Conservation (phyloP, 2,113 vertebrate genomes). For the Oreochromis spilurus region DNA sequence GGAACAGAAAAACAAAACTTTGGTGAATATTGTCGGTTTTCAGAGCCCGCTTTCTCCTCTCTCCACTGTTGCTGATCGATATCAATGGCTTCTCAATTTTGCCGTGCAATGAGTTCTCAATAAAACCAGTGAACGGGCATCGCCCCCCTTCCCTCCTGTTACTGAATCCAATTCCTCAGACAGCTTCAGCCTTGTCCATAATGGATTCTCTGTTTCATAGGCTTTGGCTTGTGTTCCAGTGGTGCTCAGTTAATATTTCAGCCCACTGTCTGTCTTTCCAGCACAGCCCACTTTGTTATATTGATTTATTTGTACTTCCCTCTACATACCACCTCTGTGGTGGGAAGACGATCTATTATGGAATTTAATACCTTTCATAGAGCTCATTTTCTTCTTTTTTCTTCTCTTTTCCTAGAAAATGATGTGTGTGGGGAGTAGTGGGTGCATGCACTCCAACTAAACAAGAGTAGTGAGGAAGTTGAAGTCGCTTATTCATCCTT, state of each 20-base stretch:
- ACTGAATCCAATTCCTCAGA: conserved; percentile 67
- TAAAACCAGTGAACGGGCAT: conserved; percentile 52
- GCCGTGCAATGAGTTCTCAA: conserved; percentile 60
- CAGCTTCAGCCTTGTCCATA: conserved; percentile 55
- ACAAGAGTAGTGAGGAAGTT: background rate
- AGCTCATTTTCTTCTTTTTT: conserved; percentile 44
- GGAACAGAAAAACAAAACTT: background rate
- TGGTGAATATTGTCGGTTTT: background rate
- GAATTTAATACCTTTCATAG: conserved; percentile 66
- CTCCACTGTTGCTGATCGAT: conserved; percentile 53
- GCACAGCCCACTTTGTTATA: conserved; percentile 60
- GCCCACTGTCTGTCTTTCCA: conserved; percentile 38
- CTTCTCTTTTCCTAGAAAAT: background rate
- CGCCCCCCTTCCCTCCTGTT: conserved; percentile 4
- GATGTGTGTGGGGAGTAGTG: background rate
- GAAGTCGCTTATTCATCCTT: conserved; percentile 23
- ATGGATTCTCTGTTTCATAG: conserved; percentile 69
- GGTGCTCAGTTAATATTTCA: conserved; percentile 75
- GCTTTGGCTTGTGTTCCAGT: conserved; percentile 63
- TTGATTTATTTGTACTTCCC: conserved; percentile 69
- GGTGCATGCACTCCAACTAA: background rate
- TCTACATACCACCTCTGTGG: conserved; percentile 42
- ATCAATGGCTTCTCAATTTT: conserved; percentile 68
- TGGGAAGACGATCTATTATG: conserved; percentile 65
- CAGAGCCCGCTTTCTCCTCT: background rate